These are phyloP conservation scores for Cybosia mesomella DNA, from an alignment of 2,888 invertebrate genomes.

Conservation along the genomic window DNA sequence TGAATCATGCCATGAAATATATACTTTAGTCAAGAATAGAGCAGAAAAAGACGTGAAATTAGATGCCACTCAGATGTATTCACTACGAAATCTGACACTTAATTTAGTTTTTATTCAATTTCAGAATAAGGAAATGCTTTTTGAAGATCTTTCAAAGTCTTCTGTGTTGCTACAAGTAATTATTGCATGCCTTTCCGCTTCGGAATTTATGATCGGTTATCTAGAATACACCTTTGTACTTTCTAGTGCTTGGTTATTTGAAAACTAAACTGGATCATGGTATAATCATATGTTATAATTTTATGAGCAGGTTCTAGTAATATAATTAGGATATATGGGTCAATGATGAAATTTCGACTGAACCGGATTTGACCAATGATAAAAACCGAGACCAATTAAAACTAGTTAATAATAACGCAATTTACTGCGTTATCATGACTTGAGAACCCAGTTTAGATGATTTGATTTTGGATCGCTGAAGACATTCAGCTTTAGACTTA, in stretches of 20 bases:
- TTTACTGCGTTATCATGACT: too few relatives aligned
- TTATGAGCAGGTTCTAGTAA: too few relatives aligned
- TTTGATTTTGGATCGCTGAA: not conserved
- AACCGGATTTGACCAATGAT: too few relatives aligned
- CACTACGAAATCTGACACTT: slow-evolving; percentile 6
- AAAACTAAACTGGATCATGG: not conserved
- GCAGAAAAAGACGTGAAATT: slow-evolving; percentile 30
- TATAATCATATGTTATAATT: too few relatives aligned
- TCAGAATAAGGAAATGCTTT: slow-evolving; percentile 14
- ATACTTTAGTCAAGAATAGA: slow-evolving; percentile 16
- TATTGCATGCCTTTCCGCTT: not conserved
- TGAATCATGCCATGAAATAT: slow-evolving; percentile 21
- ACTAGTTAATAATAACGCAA: too few relatives aligned
- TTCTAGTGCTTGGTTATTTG: not conserved
- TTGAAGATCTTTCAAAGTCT: not conserved
- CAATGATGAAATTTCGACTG: too few relatives aligned
- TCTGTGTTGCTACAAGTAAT: not conserved
- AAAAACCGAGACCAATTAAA: not conserved
- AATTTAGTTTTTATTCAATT: slow-evolving; percentile 12
- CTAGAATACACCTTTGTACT: not conserved
- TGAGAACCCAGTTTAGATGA: too few relatives aligned
- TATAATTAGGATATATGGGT: too few relatives aligned
- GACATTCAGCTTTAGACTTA: too few relatives aligned
- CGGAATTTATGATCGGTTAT: not conserved
- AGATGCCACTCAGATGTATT: slow-evolving; percentile 20